A percentile compares a stretch with the other conserved stretches of the same genome.
phyloP scores from a whole-genome alignment of 1,140 invertebrate genomes.

The Zaprionus ghesquierei region DNA sequence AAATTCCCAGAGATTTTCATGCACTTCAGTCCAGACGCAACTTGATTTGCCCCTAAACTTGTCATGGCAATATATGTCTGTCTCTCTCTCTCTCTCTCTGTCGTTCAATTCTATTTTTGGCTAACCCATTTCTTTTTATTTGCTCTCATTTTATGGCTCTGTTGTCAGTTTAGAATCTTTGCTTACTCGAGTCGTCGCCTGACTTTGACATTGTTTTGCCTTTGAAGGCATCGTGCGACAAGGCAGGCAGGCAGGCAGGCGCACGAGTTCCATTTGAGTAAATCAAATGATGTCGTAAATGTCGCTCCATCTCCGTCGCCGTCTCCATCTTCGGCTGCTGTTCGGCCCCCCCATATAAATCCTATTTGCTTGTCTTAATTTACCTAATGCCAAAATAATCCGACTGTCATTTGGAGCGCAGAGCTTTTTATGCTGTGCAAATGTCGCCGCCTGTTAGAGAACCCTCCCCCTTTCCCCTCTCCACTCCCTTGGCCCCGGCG shows the following conservation, averaged over 20 bases:
- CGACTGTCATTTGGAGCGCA: conserved; percentile 31
- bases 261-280: conserved; percentile 53
- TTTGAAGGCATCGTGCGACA: conserved; percentile 19
- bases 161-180: conserved; percentile 68
- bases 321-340: background rate
- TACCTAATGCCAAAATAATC: conserved; percentile 53
- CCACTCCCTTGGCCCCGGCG: background rate
- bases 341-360: conserved; percentile 49
- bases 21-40: background rate
- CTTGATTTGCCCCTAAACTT: conserved; percentile 18
- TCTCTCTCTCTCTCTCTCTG: background rate
- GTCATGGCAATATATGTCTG: conserved; percentile 35
- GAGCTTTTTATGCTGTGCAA: conserved; percentile 42
- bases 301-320: conserved; percentile 3
- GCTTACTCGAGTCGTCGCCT: conserved; percentile 9
- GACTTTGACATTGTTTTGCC: conserved; percentile 38
- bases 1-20: too few relatives aligned
- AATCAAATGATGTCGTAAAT: conserved; percentile 77
- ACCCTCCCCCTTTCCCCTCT: background rate
- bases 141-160: conserved; percentile 42
- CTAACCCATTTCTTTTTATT: conserved; percentile 23
- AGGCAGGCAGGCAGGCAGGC: too few relatives aligned
- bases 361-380: conserved; percentile 78
- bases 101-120: conserved; percentile 31
- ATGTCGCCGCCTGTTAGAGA: conserved; percentile 29